Base-by-base conservation (phyloP, 1,140 invertebrate species). In the Nasonia longicornis region DNA sequence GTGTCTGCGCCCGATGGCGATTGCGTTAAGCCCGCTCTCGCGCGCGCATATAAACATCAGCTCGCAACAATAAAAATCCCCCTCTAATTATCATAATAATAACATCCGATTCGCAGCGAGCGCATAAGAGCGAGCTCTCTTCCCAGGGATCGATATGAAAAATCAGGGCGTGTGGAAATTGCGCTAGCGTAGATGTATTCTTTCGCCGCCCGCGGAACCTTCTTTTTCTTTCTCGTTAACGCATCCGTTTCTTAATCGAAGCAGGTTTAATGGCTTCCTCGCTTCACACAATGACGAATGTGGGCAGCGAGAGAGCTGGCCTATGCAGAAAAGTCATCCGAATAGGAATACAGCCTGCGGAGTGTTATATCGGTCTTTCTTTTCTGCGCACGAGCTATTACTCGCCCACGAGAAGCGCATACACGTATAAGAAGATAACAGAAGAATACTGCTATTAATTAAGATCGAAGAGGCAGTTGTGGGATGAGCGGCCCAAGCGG, bases 251-350 rank as follows among this genome's bases (percentile, higher is more conserved):
- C 76, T 48, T 70, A 78, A 78, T 78, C 76, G 22, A 48, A 48
- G 66, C 66, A 69, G 29, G 66, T 48, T 76, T 76, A 76, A 76
- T 63, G 45, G 73, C 73, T 76, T 76, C 73, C 73, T 63, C 14
- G 69, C 16, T 48, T 26, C 26, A 2, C 26, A 26, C 26, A 26
- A 26, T 26, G 26, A 26, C 26, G 26, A 26, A 38, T 84, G 86
- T 85, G 83, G 86, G 86, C 81, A 84, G 86, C 74, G 66, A 73
- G 80, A 84, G 82, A 84, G 85, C 84, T 84, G 84, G 77, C 83
- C 81, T 82, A 81, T 84, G 84, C 84, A 85, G 82, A 75, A 86
- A 85, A 86, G 82, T 83, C 83, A 83, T 67, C 84, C 83, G 83
- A 82, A 83, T 81, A 84, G 16, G 70, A 35, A 35, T 67, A 67